Conservation (phyloP, 2,113 vertebrate species). For the Melanerpes aurifrons region DNA sequence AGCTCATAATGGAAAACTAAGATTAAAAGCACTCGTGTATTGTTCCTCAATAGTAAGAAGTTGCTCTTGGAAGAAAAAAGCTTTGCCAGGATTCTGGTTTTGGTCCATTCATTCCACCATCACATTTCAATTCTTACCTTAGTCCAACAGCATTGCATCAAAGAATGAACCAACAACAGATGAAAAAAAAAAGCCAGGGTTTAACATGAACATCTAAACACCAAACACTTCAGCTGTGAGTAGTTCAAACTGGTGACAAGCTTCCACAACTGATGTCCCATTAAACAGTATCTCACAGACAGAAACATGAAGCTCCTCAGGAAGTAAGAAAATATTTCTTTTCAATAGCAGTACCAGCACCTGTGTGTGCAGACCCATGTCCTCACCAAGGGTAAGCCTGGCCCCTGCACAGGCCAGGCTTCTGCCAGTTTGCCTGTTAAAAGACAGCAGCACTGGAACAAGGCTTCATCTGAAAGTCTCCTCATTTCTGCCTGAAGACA, state of each 20-base stretch:
- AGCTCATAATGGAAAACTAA: neutral
- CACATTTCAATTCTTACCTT: constrained; percentile 15
- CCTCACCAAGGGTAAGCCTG: neutral
- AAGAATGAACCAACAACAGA: neutral
- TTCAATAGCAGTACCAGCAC: neutral
- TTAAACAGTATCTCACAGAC: neutral
- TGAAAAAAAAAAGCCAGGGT: neutral
- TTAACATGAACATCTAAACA: neutral
- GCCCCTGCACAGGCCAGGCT: neutral
- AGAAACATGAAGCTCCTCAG: neutral
- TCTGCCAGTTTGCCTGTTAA: neutral
- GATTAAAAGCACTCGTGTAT: neutral
- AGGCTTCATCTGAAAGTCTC: neutral
- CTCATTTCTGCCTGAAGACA: neutral
- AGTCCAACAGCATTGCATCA: neutral
- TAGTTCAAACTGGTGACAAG: neutral
- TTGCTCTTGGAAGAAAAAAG: neutral
- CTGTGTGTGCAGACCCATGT: neutral
- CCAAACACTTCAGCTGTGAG: accelerated
- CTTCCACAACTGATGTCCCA: neutral
- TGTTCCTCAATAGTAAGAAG: neutral
- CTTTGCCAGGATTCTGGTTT: neutral
- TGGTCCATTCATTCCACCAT: neutral
- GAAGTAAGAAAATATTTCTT: neutral
- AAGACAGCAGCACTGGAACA: neutral